These are phyloP conservation scores for Pagetopsis macropterus DNA, from an alignment of 2,797 vertebrate genomes.

Conservation along the genomic window DNA sequence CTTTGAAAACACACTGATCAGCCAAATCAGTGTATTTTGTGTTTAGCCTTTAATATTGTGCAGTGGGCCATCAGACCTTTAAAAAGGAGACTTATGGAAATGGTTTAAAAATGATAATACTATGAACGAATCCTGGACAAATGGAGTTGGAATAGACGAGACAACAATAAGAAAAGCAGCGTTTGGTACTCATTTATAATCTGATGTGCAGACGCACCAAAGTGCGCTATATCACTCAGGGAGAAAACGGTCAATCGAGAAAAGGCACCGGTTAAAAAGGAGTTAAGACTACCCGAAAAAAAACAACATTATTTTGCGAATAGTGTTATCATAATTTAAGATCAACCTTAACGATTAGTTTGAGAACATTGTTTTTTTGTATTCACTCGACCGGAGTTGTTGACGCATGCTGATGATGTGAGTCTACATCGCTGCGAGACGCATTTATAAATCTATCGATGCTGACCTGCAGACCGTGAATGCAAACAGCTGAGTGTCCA, in stretches of 20 bases:
- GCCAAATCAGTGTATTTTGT: too few relatives aligned
- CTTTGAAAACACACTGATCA: too few relatives aligned
- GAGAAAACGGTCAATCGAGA: background rate
- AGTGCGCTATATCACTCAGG: background rate
- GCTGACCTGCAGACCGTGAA: background rate
- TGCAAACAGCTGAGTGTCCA: constrained; percentile 32
- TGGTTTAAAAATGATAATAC: background rate
- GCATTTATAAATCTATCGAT: background rate
- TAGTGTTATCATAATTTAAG: background rate
- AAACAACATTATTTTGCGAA: background rate
- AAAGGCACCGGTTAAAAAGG: background rate
- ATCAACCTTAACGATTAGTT: background rate
- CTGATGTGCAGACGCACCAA: background rate
- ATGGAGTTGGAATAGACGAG: background rate
- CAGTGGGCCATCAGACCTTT: background rate
- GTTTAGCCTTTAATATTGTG: background rate
- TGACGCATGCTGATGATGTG: background rate
- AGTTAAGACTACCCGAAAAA: too few relatives aligned
- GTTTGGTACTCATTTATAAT: background rate
- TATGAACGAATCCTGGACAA: background rate
- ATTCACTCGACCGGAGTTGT: background rate
- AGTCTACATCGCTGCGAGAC: background rate
- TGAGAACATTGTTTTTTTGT: background rate
- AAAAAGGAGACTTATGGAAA: background rate
- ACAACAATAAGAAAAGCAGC: background rate